Evolutionary conservation across 1,140 invertebrate species (phyloP).

Genomic region (Calliopsis andreniformis): DNA sequence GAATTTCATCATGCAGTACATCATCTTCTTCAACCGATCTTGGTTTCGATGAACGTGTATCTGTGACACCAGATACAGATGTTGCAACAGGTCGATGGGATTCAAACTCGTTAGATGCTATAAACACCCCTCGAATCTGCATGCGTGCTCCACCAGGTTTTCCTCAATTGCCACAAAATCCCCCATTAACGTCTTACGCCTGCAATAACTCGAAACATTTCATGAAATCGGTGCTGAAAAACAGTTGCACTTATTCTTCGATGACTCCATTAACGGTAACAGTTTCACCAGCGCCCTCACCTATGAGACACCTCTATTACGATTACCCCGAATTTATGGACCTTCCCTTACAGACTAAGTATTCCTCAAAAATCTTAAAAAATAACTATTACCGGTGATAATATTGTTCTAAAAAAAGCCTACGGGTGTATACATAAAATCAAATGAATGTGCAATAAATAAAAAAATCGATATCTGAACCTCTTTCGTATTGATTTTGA

Average conservation of each 20-base stretch:
- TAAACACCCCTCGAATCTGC: not conserved
- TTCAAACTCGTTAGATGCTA: accelerated
- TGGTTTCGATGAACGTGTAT: not conserved
- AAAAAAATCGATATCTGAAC: not conserved
- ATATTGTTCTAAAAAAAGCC: not conserved
- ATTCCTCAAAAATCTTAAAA: not conserved
- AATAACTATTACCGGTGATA: not conserved
- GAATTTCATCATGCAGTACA: not conserved
- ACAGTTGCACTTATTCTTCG: accelerated
- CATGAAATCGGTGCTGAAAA: accelerated
- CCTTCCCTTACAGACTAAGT: not conserved
- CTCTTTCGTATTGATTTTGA: no score
- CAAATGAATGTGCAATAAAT: slow-evolving; percentile 6
- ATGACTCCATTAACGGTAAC: accelerated
- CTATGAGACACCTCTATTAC: slow-evolving; percentile 11
- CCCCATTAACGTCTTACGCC: not conserved
- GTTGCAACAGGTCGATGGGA: accelerated
- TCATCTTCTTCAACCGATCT: not conserved
- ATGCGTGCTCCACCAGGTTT: slow-evolving; percentile 6
- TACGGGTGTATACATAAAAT: not conserved
- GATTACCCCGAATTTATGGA: slow-evolving; percentile 20
- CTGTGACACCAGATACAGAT: not conserved
- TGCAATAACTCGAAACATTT: no score
- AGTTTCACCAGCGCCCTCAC: not conserved
- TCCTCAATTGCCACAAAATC: not conserved